phyloP scores from a whole-genome alignment of 1,140 invertebrate species.

The Nebria ingens region DNA sequence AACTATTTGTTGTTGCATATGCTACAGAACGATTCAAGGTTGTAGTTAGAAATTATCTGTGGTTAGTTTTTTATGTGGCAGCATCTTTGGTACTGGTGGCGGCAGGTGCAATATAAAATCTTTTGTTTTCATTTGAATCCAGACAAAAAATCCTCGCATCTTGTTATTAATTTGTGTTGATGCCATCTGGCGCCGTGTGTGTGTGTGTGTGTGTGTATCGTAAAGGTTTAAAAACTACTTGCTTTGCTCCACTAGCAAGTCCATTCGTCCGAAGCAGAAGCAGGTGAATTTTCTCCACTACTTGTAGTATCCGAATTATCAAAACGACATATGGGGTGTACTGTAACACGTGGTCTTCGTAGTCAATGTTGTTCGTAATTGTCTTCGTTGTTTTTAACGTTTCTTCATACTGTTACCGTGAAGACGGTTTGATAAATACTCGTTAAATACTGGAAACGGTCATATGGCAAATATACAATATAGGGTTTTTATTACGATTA shows the following conservation, averaged over 20 bases:
- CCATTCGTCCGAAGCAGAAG: background rate
- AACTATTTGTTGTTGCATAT: no score
- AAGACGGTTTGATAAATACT: no score
- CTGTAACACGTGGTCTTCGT: background rate
- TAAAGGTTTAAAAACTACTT: no score
- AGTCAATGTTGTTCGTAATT: background rate
- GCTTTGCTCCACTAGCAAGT: background rate
- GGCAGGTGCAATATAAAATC: background rate
- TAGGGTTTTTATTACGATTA: no score
- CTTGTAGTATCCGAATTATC: background rate
- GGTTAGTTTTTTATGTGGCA: background rate
- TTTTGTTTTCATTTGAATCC: background rate
- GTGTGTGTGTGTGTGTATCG: no score
- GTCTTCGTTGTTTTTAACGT: background rate
- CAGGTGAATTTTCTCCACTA: background rate
- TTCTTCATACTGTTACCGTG: no score
- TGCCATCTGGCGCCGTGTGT: background rate
- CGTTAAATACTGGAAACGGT: no score
- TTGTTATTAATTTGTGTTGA: background rate
- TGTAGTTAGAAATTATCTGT: no score
- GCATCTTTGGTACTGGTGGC: conserved; percentile 1
- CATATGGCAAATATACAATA: no score
- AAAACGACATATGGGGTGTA: conserved; percentile 7
- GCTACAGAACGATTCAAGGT: no score
- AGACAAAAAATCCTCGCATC: background rate